Evolutionary conservation across 1,140 invertebrate species (phyloP).

Genomic region (Bombyx mori): DNA sequence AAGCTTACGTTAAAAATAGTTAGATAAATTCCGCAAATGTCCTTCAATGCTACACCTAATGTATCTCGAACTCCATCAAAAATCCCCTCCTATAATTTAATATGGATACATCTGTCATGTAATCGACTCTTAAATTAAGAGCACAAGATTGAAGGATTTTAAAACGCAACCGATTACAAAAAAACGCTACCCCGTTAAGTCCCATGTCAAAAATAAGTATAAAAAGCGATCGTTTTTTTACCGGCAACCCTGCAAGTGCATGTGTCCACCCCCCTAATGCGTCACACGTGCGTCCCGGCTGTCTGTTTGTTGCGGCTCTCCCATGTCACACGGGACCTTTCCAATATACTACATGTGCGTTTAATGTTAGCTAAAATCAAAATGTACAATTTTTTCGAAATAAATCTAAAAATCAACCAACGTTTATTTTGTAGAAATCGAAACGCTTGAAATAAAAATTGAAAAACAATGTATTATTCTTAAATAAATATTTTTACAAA

Average conservation of each 20-base stretch:
- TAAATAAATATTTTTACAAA: too few relatives aligned
- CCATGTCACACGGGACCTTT: conserved; percentile 6
- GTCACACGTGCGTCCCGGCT: conserved; percentile 39
- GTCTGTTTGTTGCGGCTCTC: conserved; percentile 19
- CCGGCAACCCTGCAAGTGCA: conserved; percentile 30
- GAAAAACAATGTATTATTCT: too few relatives aligned
- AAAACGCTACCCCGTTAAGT: conserved; percentile 2
- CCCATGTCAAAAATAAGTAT: not conserved
- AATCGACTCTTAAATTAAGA: too few relatives aligned
- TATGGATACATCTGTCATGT: too few relatives aligned
- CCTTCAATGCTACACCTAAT: too few relatives aligned
- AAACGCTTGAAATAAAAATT: not conserved
- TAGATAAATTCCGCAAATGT: too few relatives aligned
- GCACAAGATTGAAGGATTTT: too few relatives aligned
- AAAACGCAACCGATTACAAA: not conserved
- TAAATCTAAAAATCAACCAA: not conserved
- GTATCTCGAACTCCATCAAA: too few relatives aligned
- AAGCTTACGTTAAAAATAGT: too few relatives aligned
- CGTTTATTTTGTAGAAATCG: not conserved
- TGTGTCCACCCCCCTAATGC: conserved; percentile 35
- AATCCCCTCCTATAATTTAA: too few relatives aligned
- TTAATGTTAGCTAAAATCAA: not conserved
- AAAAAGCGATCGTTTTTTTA: conserved; percentile 9
- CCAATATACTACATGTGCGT: not conserved
- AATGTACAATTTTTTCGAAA: not conserved